Evolutionary conservation across 2,113 vertebrate genomes (phyloP), one percentile per base, ranked within the genome.

Genomic region (Phoenicopterus ruber): DNA sequence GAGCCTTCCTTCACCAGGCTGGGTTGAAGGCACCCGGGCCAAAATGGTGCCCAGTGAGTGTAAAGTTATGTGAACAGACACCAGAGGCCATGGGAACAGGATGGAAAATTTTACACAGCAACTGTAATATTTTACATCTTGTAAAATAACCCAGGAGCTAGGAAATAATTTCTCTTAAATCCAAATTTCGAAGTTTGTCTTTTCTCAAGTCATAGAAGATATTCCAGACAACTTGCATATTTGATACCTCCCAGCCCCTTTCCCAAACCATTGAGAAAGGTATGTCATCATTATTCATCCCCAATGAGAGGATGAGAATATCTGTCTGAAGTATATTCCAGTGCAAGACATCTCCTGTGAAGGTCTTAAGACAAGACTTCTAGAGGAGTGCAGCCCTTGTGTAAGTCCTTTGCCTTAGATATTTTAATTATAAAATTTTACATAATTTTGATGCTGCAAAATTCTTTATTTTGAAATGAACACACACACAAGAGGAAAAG

Each of bases 201-300:
- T 96, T 97, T 93, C 47, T 94, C 50, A 95, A 73, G 87, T 88
- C 76, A 86, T 28, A 93, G 85, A 94, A 92, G 63, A 50, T 86
- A 52, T 84, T 85, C 82, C 79, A 87, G 42, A 92, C 36, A 50
- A 95, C 38, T n/a, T 67, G 28, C 31, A 42, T 95, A 54, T 74
- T 83, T 92, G 58, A 69, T 83, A 50, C 3, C 5, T 62, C 17
- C 17, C 38, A 62, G 10, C 1, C 22, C 4, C 31, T 86, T 92
- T 88, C 32, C n/a, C n/a, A 73, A 54, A 50, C 66, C 5, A 71
- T 28, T 55, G 47, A 9, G 57, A 95, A 91, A 97, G 9, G 11
- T 52, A 47, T 40, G 3, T 70, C 1, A 1, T 55, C 66, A 47
- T 54, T 49, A 80, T n/a, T 78, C 8, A 66, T 42, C 28, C 10